Base-by-base conservation (phyloP, 2,888 invertebrate genomes). In the Erannis defoliaria region DNA sequence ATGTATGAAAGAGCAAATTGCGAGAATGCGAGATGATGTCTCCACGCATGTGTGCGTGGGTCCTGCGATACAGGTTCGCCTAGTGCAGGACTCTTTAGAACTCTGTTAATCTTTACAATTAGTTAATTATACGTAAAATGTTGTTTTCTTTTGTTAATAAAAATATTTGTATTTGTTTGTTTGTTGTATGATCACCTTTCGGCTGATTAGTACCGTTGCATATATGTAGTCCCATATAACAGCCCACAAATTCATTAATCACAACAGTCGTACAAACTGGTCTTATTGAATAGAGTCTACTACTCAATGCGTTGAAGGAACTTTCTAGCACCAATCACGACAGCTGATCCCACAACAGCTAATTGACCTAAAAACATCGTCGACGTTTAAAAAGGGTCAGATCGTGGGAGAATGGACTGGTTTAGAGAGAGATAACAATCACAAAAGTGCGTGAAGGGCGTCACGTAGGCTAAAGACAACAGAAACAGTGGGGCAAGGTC, bases 401-500 rank as follows among this genome's bases (percentile, higher is more conserved):
- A 26, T 55, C 21, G 67, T 62, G 51, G 26, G 49, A 56, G 55
- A 63, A 57, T 62, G 64, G 62, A 63, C 70, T 57, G 60, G 68
- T 72, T 12, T 31, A 70, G 80, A 82, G 70, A 71, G 78, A 70
- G 80, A 79, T 75, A 60, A 70, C 62, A 54, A 48, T 61, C 9
- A 70, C 75, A 76, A 78, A 78, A 77, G 54, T 66, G 74, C 85
- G 85, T 79, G 83, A 62, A 75, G 65, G 67, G 74, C 75, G 84
- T 85, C 89, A 89, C 89, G 89, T 88, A 89, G 80, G 76, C 86
- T 62, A 68, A 69, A 67, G 66, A 72, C 75, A 75, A 66, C 70
- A 64, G 53, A 66, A 62, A 53, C 76, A 78, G 79, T 85, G 71
- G 86, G 82, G 74, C 86, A 89, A 87, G 85, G 88, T 76, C 86